Percentiles rank a stretch among this genome's conserved stretches.
phyloP scores from a whole-genome alignment of 2,797 vertebrate genomes.

The Podarcis siculus region DNA sequence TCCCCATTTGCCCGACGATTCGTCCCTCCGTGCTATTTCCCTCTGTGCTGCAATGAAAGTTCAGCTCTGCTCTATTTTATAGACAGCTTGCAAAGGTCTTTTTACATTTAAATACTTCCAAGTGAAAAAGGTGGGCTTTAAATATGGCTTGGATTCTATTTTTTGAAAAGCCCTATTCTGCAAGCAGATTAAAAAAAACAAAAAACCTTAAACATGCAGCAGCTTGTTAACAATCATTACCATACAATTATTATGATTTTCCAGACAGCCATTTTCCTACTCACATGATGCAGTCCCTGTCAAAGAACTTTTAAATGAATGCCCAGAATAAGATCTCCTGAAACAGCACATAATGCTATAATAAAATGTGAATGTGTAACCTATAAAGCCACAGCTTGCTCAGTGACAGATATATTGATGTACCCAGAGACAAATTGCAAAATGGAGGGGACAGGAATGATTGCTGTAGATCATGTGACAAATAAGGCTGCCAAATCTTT shows the following conservation, averaged over 20 bases:
- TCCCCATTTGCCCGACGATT: background rate
- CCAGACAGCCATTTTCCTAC: background rate
- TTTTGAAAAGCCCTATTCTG: background rate
- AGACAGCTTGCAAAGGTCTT: background rate
- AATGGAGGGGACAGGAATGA: accelerated
- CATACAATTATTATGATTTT: background rate
- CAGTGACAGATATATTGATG: accelerated
- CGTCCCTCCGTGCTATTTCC: constrained; percentile 6
- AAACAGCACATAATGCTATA: background rate
- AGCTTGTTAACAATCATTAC: background rate
- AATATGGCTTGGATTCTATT: background rate
- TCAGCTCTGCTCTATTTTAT: constrained; percentile 11
- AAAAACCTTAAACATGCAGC: background rate
- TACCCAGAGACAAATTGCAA: accelerated
- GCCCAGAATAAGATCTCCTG: background rate
- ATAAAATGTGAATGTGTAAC: background rate
- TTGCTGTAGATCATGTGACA: background rate
- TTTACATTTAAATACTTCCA: constrained; percentile 15
- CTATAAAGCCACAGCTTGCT: accelerated
- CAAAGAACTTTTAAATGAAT: constrained; percentile 5
- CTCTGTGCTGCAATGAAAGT: background rate
- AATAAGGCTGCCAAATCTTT: background rate
- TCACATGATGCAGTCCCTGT: background rate
- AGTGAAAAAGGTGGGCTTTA: constrained; percentile 11
- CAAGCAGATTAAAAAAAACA: background rate